phyloP scores from a whole-genome alignment of 2,888 invertebrate species.

The Hofmannophila pseudospretella region DNA sequence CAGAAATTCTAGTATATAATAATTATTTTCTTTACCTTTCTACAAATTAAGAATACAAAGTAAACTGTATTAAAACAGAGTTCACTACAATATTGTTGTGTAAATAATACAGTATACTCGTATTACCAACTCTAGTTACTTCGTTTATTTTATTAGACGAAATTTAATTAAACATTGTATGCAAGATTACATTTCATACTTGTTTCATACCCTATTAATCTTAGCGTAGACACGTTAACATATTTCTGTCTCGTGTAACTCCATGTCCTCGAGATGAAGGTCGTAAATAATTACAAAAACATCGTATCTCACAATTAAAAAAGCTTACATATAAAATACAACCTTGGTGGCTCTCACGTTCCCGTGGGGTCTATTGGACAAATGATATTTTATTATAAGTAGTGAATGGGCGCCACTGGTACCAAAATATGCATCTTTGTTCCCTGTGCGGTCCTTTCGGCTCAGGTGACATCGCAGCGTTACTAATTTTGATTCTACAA shows the following conservation, averaged over 20 bases:
- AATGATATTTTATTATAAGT: slow-evolving; percentile 63
- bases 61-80: no score
- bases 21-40: no score
- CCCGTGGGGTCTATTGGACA: slow-evolving; percentile 56
- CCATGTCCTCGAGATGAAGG: slow-evolving; percentile 29
- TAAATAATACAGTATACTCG: no score
- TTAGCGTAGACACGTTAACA: background rate
- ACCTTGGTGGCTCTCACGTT: slow-evolving; percentile 39
- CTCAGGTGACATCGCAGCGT: slow-evolving; percentile 69
- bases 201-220: no score
- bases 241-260: slow-evolving; percentile 15
- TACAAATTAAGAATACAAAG: no score
- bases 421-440: slow-evolving; percentile 68
- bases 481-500: slow-evolving; percentile 59
- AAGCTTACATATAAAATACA: slow-evolving; percentile 45
- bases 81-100: no score
- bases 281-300: slow-evolving; percentile 57
- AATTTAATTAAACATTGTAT: slow-evolving; percentile 14
- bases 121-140: slow-evolving; percentile 13
- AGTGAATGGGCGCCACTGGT: slow-evolving; percentile 53
- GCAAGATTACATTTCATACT: slow-evolving; percentile 16
- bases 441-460: slow-evolving; percentile 64
- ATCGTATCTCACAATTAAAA: slow-evolving; percentile 57
- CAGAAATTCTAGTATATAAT: no score
- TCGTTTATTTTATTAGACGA: slow-evolving; percentile 10